Percentiles rank a stretch among this genome's conserved stretches.
These are phyloP conservation scores for Hippoglossus hippoglossus DNA, from an alignment of 2,797 vertebrate genomes.

Conservation along the genomic window DNA sequence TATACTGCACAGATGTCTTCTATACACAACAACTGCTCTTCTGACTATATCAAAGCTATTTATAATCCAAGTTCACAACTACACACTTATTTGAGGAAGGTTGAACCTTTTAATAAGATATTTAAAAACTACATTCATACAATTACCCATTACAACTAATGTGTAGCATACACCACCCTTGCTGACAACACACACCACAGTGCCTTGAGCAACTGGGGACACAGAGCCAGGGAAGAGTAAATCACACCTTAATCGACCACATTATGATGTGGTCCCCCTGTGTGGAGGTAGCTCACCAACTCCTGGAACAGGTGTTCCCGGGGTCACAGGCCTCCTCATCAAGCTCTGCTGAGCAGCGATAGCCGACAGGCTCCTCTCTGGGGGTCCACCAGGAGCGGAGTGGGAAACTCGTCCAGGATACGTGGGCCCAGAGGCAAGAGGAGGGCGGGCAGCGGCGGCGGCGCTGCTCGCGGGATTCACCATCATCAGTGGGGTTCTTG, in stretches of 20 bases:
- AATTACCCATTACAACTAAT: constrained; percentile 61
- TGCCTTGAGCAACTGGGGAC: constrained; percentile 73
- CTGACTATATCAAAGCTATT: background rate
- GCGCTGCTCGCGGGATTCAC: constrained; percentile 68
- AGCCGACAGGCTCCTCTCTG: constrained; percentile 86
- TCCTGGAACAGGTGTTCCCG: constrained; percentile 91
- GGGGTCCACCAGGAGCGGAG: constrained; percentile 91
- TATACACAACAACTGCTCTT: constrained; percentile 33
- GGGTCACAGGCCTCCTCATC: constrained; percentile 90
- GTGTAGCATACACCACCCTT: constrained; percentile 51
- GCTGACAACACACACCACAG: constrained; percentile 67
- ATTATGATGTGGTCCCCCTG: constrained; percentile 82
- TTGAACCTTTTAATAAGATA: constrained; percentile 45
- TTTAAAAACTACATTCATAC: constrained; percentile 50
- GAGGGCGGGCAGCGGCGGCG: constrained; percentile 82
- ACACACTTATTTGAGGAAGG: constrained; percentile 33
- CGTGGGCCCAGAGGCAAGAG: constrained; percentile 77
- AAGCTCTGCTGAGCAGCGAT: constrained; percentile 88
- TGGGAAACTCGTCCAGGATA: constrained; percentile 83
- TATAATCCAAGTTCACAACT: constrained; percentile 24
- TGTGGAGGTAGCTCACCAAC: constrained; percentile 90
- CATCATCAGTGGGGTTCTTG: constrained; percentile 84
- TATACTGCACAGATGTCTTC: constrained; percentile 49
- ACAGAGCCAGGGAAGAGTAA: constrained; percentile 76
- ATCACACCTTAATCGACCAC: constrained; percentile 84